phyloP scores from a whole-genome alignment of 2,888 invertebrate species.

The Ormyrus pomaceus region DNA sequence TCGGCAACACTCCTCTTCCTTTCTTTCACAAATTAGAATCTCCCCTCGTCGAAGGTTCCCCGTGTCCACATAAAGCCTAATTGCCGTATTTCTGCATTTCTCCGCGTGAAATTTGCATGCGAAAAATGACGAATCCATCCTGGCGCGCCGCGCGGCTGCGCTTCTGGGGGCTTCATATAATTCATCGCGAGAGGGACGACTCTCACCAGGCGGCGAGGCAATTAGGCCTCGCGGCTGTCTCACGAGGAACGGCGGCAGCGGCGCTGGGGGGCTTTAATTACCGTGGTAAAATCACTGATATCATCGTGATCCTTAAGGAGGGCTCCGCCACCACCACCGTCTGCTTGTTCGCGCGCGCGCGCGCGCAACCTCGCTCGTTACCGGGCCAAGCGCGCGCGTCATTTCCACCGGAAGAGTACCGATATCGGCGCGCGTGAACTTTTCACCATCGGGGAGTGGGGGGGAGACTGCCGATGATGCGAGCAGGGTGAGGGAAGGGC shows the following conservation, averaged over 20 bases:
- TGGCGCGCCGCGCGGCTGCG: background rate
- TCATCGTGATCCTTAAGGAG: slow-evolving; percentile 55
- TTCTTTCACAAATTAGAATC: too few relatives aligned
- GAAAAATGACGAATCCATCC: slow-evolving; percentile 39
- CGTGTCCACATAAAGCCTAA: too few relatives aligned
- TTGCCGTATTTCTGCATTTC: too few relatives aligned
- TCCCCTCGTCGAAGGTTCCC: too few relatives aligned
- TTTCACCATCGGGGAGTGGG: background rate
- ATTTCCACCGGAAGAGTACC: slow-evolving; percentile 60
- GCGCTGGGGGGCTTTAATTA: slow-evolving; percentile 63
- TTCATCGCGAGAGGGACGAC: slow-evolving; percentile 27
- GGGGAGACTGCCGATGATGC: background rate
- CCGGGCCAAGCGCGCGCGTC: slow-evolving; percentile 55
- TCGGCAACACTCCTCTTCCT: too few relatives aligned
- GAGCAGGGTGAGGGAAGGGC: background rate
- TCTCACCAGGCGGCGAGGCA: slow-evolving; percentile 24
- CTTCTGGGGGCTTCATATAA: slow-evolving; percentile 5
- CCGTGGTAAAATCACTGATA: slow-evolving; percentile 70
- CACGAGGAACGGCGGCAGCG: slow-evolving; percentile 27
- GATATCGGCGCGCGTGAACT: slow-evolving; percentile 2
- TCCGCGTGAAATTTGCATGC: slow-evolving; percentile 30
- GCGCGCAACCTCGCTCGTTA: background rate
- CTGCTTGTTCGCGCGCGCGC: too few relatives aligned
- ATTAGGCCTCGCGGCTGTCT: slow-evolving; percentile 45
- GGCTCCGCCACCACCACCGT: background rate